Conservation (phyloP, 1,140 invertebrate species). For the Idris sp. region DNA sequence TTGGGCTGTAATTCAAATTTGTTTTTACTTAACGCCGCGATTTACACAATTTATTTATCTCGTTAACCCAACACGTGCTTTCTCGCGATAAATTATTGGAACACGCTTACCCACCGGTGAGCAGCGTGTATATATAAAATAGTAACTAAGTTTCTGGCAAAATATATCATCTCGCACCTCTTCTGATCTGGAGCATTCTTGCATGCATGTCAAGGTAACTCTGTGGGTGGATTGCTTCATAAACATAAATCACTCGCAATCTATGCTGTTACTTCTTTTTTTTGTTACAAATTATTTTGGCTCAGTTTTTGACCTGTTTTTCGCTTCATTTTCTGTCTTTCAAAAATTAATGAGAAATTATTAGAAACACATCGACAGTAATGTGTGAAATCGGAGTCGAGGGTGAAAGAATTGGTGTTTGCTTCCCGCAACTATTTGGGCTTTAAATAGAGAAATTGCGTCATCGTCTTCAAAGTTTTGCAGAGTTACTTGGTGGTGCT, state of each 20-base stretch:
- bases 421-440: slow-evolving; percentile 24
- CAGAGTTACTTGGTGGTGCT: too few relatives aligned
- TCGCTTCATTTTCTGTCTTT: neutral
- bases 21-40: too few relatives aligned
- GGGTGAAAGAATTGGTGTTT: slow-evolving; percentile 30
- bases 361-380: slow-evolving; percentile 39
- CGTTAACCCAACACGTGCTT: slow-evolving; percentile 21
- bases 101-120: slow-evolving; percentile 12
- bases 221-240: slow-evolving; percentile 46
- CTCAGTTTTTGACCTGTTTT: neutral
- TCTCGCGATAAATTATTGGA: slow-evolving; percentile 36
- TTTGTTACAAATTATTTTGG: slow-evolving; percentile 17
- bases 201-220: slow-evolving; percentile 54
- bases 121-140: slow-evolving; percentile 50
- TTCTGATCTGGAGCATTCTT: slow-evolving; percentile 46
- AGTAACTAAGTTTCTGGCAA: slow-evolving; percentile 35
- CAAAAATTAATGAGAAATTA: neutral
- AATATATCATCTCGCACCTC: slow-evolving; percentile 47
- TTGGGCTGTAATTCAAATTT: too few relatives aligned
- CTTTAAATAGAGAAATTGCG: slow-evolving; percentile 60
- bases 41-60: slow-evolving; percentile 14
- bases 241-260: slow-evolving; percentile 39
- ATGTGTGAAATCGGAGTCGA: slow-evolving; percentile 31
- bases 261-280: slow-evolving; percentile 6
- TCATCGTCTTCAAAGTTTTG: slow-evolving; percentile 44